Base-by-base conservation (phyloP, 2,888 invertebrate species). In the Hesperia comma region DNA sequence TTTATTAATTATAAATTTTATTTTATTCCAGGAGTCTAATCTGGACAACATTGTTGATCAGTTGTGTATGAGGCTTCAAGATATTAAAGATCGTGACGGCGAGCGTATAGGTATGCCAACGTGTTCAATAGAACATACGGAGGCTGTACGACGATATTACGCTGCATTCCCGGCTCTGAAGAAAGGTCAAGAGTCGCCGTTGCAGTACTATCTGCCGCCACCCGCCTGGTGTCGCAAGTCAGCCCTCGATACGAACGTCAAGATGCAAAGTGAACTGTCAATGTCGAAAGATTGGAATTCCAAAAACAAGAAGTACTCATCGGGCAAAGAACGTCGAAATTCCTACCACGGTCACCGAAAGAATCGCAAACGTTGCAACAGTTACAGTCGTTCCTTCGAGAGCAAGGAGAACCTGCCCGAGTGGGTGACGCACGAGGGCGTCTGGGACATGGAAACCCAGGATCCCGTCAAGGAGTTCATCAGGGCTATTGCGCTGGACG, bases 11-110 rank as follows among this genome's bases (percentile, higher is more conserved):
- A 40, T 40, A 49, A 51, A 14, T 62, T 57, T 61, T 15, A 67
- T 67, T 57, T 68, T 26, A 55, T 91, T 94, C 77, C 94, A 97
- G 96, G 95, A 95, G 89, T 94, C 95, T 89, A 96, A 96, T 85
- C 95, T 97, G 81, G 96, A 97, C 93, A 94, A 94, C 80, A 94
- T 97, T 85, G 96, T 97, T 75, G 96, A 97, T 88, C 97, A 97
- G 93, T 93, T 97, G 82, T 96, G 96, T 88, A 94, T 94, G 76
- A 95, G 95, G 90, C 92, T 97, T 79, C 95, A 96, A 86, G 95
- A 96, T 87, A 94, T 95, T 78, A 95, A 87, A 77, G 86, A 90
- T 78, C 83, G 84, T 81, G 86, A 86, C 76, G 78, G 84, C 79
- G 82, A 78, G 79, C 86, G 76, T 87, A 91, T 82, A 90, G 93